Conservation (phyloP, 2,113 vertebrate genomes). For the Toxotes chatareus region DNA sequence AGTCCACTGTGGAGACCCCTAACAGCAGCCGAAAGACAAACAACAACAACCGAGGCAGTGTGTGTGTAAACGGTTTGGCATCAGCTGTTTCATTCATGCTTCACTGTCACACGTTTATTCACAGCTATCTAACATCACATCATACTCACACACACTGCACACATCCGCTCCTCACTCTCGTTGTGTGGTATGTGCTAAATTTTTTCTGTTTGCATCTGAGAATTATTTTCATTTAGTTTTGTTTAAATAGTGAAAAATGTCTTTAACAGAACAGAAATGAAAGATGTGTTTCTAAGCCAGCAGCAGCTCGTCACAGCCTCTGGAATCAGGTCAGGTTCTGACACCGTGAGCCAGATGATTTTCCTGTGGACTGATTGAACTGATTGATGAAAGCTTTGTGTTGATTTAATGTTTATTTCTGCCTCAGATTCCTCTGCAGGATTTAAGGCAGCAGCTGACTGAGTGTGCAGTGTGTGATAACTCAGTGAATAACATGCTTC, state of each 20-base stretch:
- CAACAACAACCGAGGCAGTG: too few relatives aligned
- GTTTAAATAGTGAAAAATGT: background rate
- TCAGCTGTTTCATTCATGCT: background rate
- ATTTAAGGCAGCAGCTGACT: conserved; percentile 46
- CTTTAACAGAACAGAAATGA: background rate
- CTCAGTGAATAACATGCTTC: conserved; percentile 50
- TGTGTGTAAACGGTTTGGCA: background rate
- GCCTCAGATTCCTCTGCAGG: background rate
- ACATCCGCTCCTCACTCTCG: background rate
- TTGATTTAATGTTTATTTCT: too few relatives aligned
- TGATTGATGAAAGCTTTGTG: too few relatives aligned
- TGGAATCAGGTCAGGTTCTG: background rate
- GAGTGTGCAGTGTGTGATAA: conserved; percentile 35
- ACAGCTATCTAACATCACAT: background rate
- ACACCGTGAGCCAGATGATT: too few relatives aligned
- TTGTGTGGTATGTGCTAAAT: background rate
- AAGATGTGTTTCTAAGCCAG: background rate
- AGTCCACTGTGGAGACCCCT: too few relatives aligned
- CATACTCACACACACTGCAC: background rate
- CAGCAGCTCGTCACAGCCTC: background rate
- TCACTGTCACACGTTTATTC: background rate
- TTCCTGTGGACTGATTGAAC: too few relatives aligned
- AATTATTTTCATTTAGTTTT: background rate
- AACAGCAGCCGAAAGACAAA: too few relatives aligned
- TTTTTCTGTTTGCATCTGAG: background rate